These are phyloP conservation scores for Cladopsammia gracilis DNA, from an alignment of 64 coral and sea anemone genomes.

Conservation along the genomic window DNA sequence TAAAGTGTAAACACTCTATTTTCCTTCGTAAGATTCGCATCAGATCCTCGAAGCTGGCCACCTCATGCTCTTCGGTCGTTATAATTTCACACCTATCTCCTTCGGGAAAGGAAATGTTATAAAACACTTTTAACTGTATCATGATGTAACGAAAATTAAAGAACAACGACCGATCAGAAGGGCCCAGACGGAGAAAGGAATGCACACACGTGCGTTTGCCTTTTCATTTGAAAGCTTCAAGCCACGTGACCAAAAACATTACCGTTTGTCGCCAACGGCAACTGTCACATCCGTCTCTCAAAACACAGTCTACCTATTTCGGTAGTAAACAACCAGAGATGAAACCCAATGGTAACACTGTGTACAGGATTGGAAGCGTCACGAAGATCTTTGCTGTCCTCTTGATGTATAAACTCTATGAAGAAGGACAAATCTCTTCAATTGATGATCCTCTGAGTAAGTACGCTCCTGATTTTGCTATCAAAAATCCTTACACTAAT, in stretches of 20 bases:
- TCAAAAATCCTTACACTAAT: slow-evolving; percentile 55
- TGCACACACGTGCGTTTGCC: too few relatives aligned
- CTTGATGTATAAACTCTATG: slow-evolving; percentile 59
- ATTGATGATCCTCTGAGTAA: slow-evolving; percentile 76
- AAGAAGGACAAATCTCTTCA: slow-evolving; percentile 61
- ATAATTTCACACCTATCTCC: slow-evolving; percentile 6
- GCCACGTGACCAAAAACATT: too few relatives aligned
- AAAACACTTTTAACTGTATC: not conserved
- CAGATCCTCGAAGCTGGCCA: not conserved
- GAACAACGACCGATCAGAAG: too few relatives aligned
- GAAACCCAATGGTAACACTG: slow-evolving; percentile 25
- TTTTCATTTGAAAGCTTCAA: too few relatives aligned
- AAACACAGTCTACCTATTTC: too few relatives aligned
- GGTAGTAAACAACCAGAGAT: not conserved
- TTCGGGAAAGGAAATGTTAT: slow-evolving; percentile 8
- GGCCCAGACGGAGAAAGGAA: too few relatives aligned
- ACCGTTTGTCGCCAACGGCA: too few relatives aligned
- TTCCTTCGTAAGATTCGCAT: slow-evolving; percentile 8
- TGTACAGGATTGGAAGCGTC: slow-evolving; percentile 73
- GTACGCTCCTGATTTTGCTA: slow-evolving; percentile 63
- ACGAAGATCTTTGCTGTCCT: slow-evolving; percentile 68
- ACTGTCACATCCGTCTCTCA: too few relatives aligned
- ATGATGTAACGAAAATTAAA: too few relatives aligned
- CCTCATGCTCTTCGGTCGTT: not conserved
- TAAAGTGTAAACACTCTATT: slow-evolving; percentile 26